These are phyloP conservation scores for Steinernema feltiae DNA, from an alignment of 1,140 invertebrate species.

Conservation along the genomic window DNA sequence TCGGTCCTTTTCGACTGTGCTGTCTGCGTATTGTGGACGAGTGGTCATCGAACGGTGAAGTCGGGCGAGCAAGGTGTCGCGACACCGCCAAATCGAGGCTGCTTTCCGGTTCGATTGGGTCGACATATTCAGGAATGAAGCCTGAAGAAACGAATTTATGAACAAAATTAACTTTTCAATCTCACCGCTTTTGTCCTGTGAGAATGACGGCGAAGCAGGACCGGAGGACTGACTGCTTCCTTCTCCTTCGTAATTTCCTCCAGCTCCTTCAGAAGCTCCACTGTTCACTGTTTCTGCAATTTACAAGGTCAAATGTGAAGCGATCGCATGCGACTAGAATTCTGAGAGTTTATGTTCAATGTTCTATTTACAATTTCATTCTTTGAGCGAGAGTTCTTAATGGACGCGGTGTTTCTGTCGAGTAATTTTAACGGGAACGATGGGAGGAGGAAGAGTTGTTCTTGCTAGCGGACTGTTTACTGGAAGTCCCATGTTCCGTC, in stretches of 20 bases:
- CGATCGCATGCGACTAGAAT: not conserved
- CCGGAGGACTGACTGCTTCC: not conserved
- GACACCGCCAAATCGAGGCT: constrained; percentile 16
- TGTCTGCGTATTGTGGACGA: not conserved
- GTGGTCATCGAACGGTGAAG: not conserved
- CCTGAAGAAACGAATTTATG: not conserved
- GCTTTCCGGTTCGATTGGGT: constrained; percentile 12
- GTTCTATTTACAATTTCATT: not conserved
- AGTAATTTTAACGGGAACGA: constrained; percentile 38
- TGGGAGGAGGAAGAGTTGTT: constrained; percentile 24
- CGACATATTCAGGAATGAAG: not conserved
- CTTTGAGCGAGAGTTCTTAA: not conserved
- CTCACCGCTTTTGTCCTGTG: constrained; percentile 13
- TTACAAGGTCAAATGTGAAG: not conserved
- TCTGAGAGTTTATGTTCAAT: not conserved
- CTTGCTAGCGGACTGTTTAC: not conserved
- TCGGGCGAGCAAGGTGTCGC: not conserved
- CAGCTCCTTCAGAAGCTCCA: constrained; percentile 18
- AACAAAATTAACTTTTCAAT: not conserved
- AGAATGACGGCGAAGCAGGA: constrained; percentile 19
- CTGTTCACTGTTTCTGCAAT: constrained; percentile 21
- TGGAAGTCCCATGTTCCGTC: constrained; percentile 31
- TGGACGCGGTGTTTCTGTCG: constrained; percentile 21
- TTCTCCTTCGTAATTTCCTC: constrained; percentile 23
- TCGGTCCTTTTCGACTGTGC: constrained; percentile 18